Base-by-base conservation (phyloP, 2,888 invertebrate species). In the Atrina japonica region DNA sequence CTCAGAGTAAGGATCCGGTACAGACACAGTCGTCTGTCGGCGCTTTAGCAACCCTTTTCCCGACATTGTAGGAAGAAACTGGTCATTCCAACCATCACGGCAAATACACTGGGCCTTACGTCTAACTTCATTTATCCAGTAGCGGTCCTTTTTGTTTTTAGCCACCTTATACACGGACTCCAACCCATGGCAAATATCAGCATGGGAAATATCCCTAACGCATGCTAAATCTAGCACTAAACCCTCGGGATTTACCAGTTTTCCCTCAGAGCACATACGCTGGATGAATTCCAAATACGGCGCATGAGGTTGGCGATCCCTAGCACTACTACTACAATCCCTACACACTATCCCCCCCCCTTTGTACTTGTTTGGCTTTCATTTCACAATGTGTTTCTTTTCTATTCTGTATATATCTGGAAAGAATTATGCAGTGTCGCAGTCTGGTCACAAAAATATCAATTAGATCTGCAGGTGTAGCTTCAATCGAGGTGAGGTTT, bases 51-150 rank as follows among this genome's bases (percentile, higher is more conserved):
- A n/a, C 49, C 18, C 18, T 6, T 21, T 49, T n/a, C 49, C 49
- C 7, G 49, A n/a, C 18, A 49, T 16, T 6, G 49, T n/a, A 14
- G 49, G 18, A 21, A 49, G 49, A 49, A 6, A 49, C 49, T 49
- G 18, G 49, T 49, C 49, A 49, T n/a, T 49, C 9, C 18, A 49
- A n/a, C n/a, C 7, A n/a, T 49, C 49, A 7, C n/a, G 9, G 49
- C 49, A 49, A n/a, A 49, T 49, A n/a, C 11, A 49, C 11, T 49
- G 49, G 18, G 49, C 49, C 18, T 49, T 21, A 16, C 14, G 18
- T 21, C 49, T 49, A 7, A 49, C 49, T 49, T 49, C 49, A n/a
- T 49, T 21, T n/a, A 49, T 49, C 49, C 49, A 49, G 7, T n/a
- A n/a, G 14, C 18, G 14, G 49, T 49, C 49, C 18, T 7, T 21